phyloP scores from a whole-genome alignment of 2,888 invertebrate species.

The Eledona agricola region DNA sequence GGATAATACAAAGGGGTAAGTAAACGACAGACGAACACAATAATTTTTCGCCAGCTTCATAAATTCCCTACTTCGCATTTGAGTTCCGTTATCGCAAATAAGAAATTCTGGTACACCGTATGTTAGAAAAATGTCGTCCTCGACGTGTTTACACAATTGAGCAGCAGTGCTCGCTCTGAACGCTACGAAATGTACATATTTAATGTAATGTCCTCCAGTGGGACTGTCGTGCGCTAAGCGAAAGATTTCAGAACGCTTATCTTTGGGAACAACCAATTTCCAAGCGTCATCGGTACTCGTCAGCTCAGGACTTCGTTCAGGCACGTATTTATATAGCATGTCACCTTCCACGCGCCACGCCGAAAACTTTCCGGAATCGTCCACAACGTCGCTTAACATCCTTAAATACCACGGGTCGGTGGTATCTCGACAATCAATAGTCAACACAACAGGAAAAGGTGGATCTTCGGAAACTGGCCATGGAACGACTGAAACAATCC shows the following conservation, averaged over 20 bases:
- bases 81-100: slow-evolving; percentile 44
- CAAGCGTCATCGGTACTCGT: slow-evolving; percentile 13
- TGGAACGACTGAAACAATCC: too few species aligned
- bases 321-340: slow-evolving; percentile 35
- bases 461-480: too few species aligned
- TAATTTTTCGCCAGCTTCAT: background rate
- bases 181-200: slow-evolving; percentile 25
- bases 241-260: slow-evolving; percentile 9
- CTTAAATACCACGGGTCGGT: too few species aligned
- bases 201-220: slow-evolving; percentile 32
- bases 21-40: slow-evolving; percentile 29
- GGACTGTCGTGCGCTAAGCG: slow-evolving; percentile 24
- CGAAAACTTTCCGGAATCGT: too few species aligned
- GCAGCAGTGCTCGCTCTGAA: slow-evolving; percentile 20
- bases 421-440: too few species aligned
- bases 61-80: slow-evolving; percentile 34
- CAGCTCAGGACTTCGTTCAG: slow-evolving; percentile 17
- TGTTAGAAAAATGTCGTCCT: slow-evolving; percentile 34
- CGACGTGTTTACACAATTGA: slow-evolving; percentile 5
- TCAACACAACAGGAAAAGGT: too few species aligned
- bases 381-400: too few species aligned
- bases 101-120: slow-evolving; percentile 42
- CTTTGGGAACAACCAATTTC: slow-evolving; percentile 30
- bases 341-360: slow-evolving; percentile 36
- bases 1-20: slow-evolving; percentile 51